Evolutionary conservation across 2,797 vertebrate genomes (phyloP).

Genomic region (Heliangelus exortis): DNA sequence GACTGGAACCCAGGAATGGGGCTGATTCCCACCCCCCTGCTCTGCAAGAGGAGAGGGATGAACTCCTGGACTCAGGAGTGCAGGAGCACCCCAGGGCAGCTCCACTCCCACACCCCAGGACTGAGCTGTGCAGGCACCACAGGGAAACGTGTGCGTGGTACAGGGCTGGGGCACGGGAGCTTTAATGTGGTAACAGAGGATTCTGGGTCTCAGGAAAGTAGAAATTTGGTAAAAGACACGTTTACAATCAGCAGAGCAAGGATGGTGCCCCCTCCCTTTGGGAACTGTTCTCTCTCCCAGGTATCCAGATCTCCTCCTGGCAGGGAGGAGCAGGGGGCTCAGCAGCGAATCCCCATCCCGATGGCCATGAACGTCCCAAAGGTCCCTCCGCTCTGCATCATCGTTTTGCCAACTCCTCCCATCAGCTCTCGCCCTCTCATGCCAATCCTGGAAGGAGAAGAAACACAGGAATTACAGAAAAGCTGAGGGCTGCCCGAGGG

Average conservation of each 20-base stretch:
- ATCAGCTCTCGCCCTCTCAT: slow-evolving; percentile 98
- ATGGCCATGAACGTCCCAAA: slow-evolving; percentile 99
- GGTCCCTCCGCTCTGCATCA: slow-evolving; percentile 98
- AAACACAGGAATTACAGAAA: not conserved
- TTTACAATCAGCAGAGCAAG: not conserved
- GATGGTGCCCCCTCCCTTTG: not conserved
- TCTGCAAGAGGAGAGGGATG: not conserved
- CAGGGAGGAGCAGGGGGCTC: slow-evolving; percentile 48
- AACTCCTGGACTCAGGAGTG: not conserved
- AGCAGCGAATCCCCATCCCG: slow-evolving; percentile 98
- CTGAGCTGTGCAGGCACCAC: not conserved
- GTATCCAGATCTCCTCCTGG: slow-evolving; percentile 66
- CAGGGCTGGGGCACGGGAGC: not conserved
- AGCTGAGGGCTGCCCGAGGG: fast-evolving
- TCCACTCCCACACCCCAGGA: fast-evolving
- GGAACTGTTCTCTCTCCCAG: not conserved
- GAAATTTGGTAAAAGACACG: not conserved
- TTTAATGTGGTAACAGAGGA: not conserved
- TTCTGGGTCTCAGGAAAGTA: not conserved
- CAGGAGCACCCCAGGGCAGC: not conserved
- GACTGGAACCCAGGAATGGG: not conserved
- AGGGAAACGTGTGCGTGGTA: fast-evolving
- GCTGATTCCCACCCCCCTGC: not conserved
- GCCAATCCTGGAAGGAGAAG: slow-evolving; percentile 85
- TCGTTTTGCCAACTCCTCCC: slow-evolving; percentile 97